A percentile compares a stretch with the other conserved stretches of the same genome.
Evolutionary conservation across 2,888 invertebrate species (phyloP).

Genomic region (Lysandra coridon): DNA sequence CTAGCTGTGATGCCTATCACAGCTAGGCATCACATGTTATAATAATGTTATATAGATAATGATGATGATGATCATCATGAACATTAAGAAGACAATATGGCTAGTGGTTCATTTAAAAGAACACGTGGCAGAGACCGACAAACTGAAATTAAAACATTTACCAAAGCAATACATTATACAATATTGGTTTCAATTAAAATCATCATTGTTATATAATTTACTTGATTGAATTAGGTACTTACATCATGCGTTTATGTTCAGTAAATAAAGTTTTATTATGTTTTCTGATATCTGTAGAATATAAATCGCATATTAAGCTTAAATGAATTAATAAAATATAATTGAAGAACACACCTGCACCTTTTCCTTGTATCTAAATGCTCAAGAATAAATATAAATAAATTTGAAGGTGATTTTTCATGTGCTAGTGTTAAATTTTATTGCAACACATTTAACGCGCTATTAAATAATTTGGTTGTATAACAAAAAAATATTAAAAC

Average conservation of each 20-base stretch:
- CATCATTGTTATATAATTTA: background rate
- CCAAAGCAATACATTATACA: background rate
- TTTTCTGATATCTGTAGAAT: background rate
- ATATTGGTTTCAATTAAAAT: background rate
- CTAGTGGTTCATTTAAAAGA: background rate
- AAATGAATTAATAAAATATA: background rate
- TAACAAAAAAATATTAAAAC: background rate
- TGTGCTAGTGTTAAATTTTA: slow-evolving; percentile 9
- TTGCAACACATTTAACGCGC: slow-evolving; percentile 16
- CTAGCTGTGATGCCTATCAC: too few species aligned
- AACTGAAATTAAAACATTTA: background rate
- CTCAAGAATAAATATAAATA: background rate
- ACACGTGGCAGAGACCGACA: background rate
- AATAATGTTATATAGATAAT: too few species aligned
- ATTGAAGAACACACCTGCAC: background rate
- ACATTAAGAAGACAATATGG: background rate
- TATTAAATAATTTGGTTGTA: slow-evolving; percentile 5
- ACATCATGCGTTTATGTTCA: background rate
- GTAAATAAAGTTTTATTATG: background rate
- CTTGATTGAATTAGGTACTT: background rate
- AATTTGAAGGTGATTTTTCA: background rate
- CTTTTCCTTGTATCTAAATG: slow-evolving; percentile 14
- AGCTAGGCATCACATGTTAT: too few species aligned
- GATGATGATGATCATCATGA: background rate
- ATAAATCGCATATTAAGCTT: slow-evolving; percentile 1